phyloP scores from a whole-genome alignment of 2,797 vertebrate genomes.

The Catostomus latipinnis region DNA sequence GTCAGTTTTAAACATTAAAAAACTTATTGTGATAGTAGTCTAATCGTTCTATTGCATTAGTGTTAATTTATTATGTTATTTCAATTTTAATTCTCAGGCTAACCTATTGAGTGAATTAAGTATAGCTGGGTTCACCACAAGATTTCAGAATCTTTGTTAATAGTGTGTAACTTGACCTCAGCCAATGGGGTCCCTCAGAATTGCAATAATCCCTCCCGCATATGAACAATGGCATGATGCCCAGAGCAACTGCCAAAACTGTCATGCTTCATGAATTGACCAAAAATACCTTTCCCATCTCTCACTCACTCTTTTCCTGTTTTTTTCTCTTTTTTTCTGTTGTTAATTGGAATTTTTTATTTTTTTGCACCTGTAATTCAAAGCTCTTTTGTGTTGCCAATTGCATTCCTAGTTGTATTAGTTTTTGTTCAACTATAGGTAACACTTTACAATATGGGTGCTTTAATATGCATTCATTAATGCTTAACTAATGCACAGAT shows the following conservation, averaged over 20 bases:
- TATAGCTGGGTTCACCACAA: conserved; percentile 19
- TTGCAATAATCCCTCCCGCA: conserved; percentile 27
- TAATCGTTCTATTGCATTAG: neutral
- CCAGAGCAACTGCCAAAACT: conserved; percentile 44
- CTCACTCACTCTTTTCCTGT: conserved; percentile 2
- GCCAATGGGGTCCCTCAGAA: conserved; percentile 33
- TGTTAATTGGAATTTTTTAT: conserved; percentile 14
- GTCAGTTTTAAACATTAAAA: neutral
- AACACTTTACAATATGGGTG: no score
- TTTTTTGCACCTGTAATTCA: conserved; percentile 23
- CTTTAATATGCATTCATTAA: no score
- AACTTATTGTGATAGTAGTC: neutral
- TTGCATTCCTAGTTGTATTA: neutral
- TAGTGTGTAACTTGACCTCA: conserved; percentile 27
- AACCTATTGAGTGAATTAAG: conserved; percentile 4
- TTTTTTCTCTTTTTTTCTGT: conserved; percentile 7
- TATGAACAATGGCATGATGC: conserved; percentile 47
- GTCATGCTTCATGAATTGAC: conserved; percentile 37
- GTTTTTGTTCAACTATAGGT: no score
- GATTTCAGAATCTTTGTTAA: conserved; percentile 47
- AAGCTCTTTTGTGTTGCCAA: neutral
- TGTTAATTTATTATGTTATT: neutral
- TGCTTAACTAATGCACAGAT: no score
- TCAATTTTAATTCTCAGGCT: neutral
- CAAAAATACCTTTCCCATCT: conserved; percentile 17